Conservation (phyloP, 1,140 invertebrate genomes). For the Pinna nobilis region DNA sequence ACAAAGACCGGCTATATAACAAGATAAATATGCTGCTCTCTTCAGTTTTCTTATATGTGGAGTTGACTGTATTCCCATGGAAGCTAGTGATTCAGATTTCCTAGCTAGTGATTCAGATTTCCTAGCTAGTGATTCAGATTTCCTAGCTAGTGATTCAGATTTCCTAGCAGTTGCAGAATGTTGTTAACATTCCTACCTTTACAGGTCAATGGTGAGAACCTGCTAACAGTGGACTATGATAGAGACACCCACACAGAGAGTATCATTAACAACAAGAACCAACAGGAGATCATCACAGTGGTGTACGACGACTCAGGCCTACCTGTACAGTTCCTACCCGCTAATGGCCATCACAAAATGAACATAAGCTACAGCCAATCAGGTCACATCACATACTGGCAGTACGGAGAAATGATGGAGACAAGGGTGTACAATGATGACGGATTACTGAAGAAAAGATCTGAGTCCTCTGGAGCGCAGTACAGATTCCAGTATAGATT, state of each 20-base stretch:
- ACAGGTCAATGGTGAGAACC: conserved; percentile 84
- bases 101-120: no score
- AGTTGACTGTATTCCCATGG: no score
- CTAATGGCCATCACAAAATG: conserved; percentile 82
- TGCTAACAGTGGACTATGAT: conserved; percentile 93
- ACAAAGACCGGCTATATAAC: no score
- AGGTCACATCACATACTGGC: conserved; percentile 93
- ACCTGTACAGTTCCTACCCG: conserved; percentile 80
- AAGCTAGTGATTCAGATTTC: no score
- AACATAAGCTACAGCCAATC: conserved; percentile 86
- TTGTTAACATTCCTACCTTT: conserved; percentile 17
- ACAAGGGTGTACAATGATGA: conserved; percentile 91
- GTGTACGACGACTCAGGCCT: conserved; percentile 90
- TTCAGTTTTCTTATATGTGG: no score
- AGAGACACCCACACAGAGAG: conserved; percentile 90
- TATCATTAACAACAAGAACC: conserved; percentile 90
- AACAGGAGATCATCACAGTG: conserved; percentile 87
- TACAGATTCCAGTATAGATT: conserved; percentile 80
- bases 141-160: no score
- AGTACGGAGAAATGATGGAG: conserved; percentile 90
- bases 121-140: no score
- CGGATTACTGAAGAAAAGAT: conserved; percentile 88
- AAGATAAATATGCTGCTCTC: no score
- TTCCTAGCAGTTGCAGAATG: not conserved
- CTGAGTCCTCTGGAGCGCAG: conserved; percentile 83